These are phyloP conservation scores for Enteromius paludinosus DNA, from an alignment of 2,797 vertebrate species.

Conservation along the genomic window DNA sequence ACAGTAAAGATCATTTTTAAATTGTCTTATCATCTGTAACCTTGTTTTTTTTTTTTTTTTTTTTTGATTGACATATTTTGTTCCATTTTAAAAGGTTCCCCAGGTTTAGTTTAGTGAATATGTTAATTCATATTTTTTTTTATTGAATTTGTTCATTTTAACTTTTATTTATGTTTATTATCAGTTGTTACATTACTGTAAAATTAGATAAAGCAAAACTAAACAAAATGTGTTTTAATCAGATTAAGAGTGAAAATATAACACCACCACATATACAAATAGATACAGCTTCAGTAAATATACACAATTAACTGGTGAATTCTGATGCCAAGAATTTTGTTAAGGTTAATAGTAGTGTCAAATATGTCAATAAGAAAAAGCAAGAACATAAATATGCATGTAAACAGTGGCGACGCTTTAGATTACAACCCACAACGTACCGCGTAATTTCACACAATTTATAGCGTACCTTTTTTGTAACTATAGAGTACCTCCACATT, in stretches of 20 bases:
- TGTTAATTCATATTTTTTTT: background rate
- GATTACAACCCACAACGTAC: no score
- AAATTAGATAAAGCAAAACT: background rate
- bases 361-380: constrained; percentile 8
- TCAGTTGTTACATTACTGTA: background rate
- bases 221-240: background rate
- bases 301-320: background rate
- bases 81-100: constrained; percentile 24
- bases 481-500: no score
- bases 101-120: background rate
- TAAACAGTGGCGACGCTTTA: no score
- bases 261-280: background rate
- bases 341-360: constrained; percentile 14
- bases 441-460: no score
- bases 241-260: background rate
- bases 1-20: constrained; percentile 39
- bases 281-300: background rate
- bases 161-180: background rate
- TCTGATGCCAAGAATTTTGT: background rate
- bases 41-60: constrained; percentile 6
- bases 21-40: constrained; percentile 39
- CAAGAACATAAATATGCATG: constrained; percentile 12
- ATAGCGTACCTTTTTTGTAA: no score
- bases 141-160: background rate
- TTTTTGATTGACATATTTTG: constrained; percentile 50